Evolutionary conservation across 2,888 invertebrate species (phyloP).

Genomic region (Tethea ocularis): DNA sequence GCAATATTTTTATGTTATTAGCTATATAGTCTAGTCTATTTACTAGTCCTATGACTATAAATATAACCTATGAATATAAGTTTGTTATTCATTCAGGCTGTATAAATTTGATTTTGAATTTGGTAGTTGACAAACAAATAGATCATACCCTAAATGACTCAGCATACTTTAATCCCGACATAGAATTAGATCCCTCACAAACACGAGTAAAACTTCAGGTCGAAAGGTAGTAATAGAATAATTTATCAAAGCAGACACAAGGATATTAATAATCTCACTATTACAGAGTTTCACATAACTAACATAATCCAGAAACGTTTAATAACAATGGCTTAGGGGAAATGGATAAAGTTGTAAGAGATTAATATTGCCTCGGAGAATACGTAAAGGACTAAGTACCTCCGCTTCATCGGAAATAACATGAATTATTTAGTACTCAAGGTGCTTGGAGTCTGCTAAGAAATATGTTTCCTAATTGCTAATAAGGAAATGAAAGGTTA

Average conservation of each 20-base stretch:
- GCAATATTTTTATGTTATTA: background rate
- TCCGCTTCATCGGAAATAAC: background rate
- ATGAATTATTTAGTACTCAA: background rate
- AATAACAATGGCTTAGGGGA: background rate
- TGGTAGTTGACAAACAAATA: too few relatives aligned
- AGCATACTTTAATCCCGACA: too few relatives aligned
- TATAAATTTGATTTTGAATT: too few relatives aligned
- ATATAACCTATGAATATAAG: too few relatives aligned
- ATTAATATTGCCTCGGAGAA: background rate
- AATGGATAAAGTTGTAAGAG: background rate
- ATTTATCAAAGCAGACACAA: background rate
- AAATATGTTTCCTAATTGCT: background rate
- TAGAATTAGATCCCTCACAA: too few relatives aligned
- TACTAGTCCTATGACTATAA: too few relatives aligned
- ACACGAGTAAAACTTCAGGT: background rate
- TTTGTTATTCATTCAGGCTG: too few relatives aligned
- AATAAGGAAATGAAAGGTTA: background rate
- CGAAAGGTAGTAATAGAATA: background rate
- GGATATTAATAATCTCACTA: background rate
- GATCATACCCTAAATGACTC: too few relatives aligned
- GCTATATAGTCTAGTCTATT: background rate
- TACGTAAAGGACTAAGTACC: background rate
- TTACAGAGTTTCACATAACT: background rate
- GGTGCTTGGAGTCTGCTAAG: background rate
- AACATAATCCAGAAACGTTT: background rate